A percentile compares a stretch with the other conserved stretches of the same genome.
Evolutionary conservation across 2,888 invertebrate genomes (phyloP).

Genomic region (Eupithecia inturbata): DNA sequence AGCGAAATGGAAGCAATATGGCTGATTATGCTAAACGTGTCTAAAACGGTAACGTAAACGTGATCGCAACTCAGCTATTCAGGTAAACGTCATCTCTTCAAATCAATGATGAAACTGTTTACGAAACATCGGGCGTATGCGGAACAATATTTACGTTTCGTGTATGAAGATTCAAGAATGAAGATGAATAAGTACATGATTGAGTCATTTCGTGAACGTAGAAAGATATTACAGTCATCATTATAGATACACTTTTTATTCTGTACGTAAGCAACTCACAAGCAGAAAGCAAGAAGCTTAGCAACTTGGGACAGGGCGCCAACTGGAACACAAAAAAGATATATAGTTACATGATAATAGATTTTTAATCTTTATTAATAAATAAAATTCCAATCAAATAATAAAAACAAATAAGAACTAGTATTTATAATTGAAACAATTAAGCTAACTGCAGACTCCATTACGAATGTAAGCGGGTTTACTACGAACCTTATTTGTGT

Average conservation of each 20-base stretch:
- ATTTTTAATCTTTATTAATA: too few species aligned
- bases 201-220: constrained; percentile 9
- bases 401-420: too few species aligned
- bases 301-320: too few species aligned
- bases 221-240: background rate
- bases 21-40: constrained; percentile 16
- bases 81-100: constrained; percentile 25
- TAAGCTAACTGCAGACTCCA: too few species aligned
- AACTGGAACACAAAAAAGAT: too few species aligned
- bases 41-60: constrained; percentile 19
- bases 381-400: too few species aligned
- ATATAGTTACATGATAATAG: too few species aligned
- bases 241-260: too few species aligned
- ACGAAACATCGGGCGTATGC: constrained; percentile 35
- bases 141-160: constrained; percentile 42
- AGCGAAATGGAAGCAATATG: background rate
- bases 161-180: constrained; percentile 7
- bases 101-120: constrained; percentile 43
- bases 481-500: too few species aligned
- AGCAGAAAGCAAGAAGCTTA: background rate
- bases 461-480: too few species aligned
- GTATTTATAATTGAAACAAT: too few species aligned
- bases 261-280: background rate
- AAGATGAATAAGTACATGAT: constrained; percentile 36
- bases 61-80: constrained; percentile 30